Base-by-base conservation (phyloP, 2,113 vertebrate genomes). In the Talpa occidentalis region DNA sequence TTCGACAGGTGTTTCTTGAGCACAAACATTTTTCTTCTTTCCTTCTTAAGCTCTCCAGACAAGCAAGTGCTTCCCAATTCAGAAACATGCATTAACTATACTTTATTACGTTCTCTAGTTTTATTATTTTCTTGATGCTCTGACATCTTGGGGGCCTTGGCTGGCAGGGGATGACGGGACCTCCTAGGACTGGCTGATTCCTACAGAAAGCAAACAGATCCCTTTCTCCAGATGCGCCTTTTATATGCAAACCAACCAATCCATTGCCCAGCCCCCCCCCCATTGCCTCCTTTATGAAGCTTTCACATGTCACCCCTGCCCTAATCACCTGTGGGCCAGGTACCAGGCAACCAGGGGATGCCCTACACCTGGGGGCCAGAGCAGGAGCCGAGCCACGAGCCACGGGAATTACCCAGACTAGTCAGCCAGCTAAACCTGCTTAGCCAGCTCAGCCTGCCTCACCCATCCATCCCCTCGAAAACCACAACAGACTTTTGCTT, bases 251-350 rank as follows among this genome's bases (percentile, higher is more conserved):
- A 42, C 19, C 24, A n/a, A 9, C 22, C 2, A 2, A 2, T 30
- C 21, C 35, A 64, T 67, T n/a, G 52, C 32, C 30, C 28, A 11
- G 5, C 28, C 32, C 6, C 3, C 47, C 47, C 5, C 24, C 28
- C 4, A 10, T 19, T 14, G 5, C 21, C 47, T 77, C 28, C 35
- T 1, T 1, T 3, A 0, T 7, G n/a, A 64, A 1, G 37, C 47
- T 40, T 12, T 62, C 67, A 0, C 10, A 3, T 0, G 14, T 47
- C 69, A 54, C 32, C 60, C 17, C 42, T n/a, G 42, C 26, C 52
- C 66, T 60, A 6, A 10, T 26, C 77, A 49, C 35, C 59, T 49
- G 12, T 10, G 10, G 54, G 42, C 21, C 87, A 72, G 52, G 40
- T 9, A 4, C 66, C 90, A 3, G 56, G 66, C 21, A 22, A 32